Conservation (phyloP, 2,888 invertebrate species). For the Aspidiotus rigidus region DNA sequence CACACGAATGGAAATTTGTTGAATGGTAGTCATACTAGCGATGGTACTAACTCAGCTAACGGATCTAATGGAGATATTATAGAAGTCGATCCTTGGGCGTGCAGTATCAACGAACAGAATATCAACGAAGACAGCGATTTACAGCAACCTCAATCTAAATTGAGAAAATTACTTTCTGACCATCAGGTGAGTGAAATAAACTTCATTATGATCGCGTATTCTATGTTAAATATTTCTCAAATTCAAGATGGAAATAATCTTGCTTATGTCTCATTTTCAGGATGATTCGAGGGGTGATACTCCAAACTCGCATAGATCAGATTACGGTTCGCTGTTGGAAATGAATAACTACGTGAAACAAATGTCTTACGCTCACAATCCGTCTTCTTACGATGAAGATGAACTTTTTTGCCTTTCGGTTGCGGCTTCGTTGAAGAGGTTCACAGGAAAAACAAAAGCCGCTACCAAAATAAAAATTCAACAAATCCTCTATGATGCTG, state of each 20-base stretch:
- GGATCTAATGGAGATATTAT: constrained; percentile 23
- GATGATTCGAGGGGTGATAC: constrained; percentile 30
- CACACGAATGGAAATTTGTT: constrained; percentile 7
- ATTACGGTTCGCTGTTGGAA: constrained; percentile 15
- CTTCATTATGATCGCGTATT: neutral
- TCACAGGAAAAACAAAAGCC: constrained; percentile 32
- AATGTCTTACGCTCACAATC: neutral
- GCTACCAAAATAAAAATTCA: constrained; percentile 34
- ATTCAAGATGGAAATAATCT: neutral
- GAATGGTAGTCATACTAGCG: constrained; percentile 2
- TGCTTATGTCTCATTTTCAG: neutral
- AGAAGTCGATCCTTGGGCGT: constrained; percentile 33
- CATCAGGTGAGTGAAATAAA: constrained; percentile 19
- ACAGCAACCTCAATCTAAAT: constrained; percentile 27
- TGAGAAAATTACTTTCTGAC: constrained; percentile 27
- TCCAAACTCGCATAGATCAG: constrained; percentile 26
- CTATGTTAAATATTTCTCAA: neutral
- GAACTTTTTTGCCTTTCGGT: constrained; percentile 31
- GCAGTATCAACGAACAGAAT: constrained; percentile 30
- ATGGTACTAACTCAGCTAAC: neutral
- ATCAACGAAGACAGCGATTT: constrained; percentile 25
- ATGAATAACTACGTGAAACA: constrained; percentile 8
- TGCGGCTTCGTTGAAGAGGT: constrained; percentile 31
- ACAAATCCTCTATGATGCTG: constrained; percentile 33
- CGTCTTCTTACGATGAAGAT: constrained; percentile 29